phyloP scores from a whole-genome alignment of 2,888 invertebrate genomes.

The Drosophila kambysellisi region DNA sequence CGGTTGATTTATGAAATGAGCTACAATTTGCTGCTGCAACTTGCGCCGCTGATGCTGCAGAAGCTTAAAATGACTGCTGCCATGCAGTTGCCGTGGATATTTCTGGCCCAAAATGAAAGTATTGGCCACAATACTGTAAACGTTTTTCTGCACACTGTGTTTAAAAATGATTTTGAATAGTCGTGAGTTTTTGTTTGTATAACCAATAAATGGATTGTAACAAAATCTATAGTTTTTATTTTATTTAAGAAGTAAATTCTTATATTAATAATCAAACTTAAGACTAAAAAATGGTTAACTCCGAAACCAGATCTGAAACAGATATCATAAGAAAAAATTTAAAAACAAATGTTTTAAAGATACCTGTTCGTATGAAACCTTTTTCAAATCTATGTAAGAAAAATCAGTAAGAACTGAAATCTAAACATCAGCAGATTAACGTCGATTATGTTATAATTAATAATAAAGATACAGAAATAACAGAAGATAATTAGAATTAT shows the following conservation, averaged over 20 bases:
- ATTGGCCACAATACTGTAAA: constrained; percentile 14
- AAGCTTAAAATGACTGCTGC: constrained; percentile 18
- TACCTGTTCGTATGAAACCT: too few relatives aligned
- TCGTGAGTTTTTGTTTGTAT: not conserved
- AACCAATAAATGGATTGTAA: not conserved
- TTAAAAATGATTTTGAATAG: constrained; percentile 21
- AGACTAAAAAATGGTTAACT: too few relatives aligned
- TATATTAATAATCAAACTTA: not conserved
- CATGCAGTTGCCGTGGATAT: constrained; percentile 42
- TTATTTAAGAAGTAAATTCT: not conserved
- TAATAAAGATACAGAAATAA: too few relatives aligned
- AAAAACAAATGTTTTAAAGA: too few relatives aligned
- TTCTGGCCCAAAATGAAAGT: constrained; percentile 10
- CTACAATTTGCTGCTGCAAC: not conserved
- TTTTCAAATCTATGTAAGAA: too few relatives aligned
- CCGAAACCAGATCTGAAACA: too few relatives aligned
- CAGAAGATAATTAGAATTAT: too few relatives aligned
- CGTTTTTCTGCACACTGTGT: constrained; percentile 19
- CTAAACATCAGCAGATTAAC: too few relatives aligned
- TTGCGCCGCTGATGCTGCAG: not conserved
- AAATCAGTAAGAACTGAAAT: too few relatives aligned
- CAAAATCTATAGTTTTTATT: not conserved
- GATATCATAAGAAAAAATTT: too few relatives aligned
- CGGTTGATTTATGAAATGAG: not conserved
- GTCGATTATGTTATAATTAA: too few relatives aligned